These are phyloP conservation scores for Strix uralensis DNA, from an alignment of 2,113 vertebrate species.

Conservation along the genomic window DNA sequence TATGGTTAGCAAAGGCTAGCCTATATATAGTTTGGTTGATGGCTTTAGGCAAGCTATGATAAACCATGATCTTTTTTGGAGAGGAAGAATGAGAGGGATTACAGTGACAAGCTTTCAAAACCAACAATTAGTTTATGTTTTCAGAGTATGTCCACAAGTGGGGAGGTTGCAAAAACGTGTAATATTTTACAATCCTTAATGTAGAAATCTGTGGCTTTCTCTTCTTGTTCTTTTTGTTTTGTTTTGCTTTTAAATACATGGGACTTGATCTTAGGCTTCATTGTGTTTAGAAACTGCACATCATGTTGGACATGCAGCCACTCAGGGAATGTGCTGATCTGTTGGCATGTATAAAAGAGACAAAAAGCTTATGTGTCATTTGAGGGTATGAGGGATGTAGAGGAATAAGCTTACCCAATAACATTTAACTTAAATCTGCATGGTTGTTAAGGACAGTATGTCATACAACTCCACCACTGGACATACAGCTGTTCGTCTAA, in stretches of 20 bases:
- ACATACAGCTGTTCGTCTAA: not conserved
- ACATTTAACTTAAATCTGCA: not conserved
- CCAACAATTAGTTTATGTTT: constrained; percentile 56
- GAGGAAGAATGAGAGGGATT: constrained; percentile 36
- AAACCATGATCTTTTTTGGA: constrained; percentile 35
- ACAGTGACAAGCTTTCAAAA: constrained; percentile 46
- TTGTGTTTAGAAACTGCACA: not conserved
- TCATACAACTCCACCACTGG: not conserved
- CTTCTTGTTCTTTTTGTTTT: constrained; percentile 42
- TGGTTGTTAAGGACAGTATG: not conserved
- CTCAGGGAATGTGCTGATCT: constrained; percentile 33
- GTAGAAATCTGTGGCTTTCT: constrained; percentile 57
- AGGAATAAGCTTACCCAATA: not conserved
- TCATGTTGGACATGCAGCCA: not conserved
- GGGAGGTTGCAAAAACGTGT: not conserved
- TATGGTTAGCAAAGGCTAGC: not conserved
- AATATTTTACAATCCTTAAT: constrained; percentile 9
- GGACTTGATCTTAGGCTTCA: not conserved
- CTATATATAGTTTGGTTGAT: constrained; percentile 49
- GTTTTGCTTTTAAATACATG: constrained; percentile 25
- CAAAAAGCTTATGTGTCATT: not conserved
- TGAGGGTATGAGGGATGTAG: not conserved
- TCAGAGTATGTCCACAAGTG: constrained; percentile 1
- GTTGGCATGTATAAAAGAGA: not conserved
- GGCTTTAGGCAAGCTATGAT: constrained; percentile 19